Base-by-base conservation (phyloP, 2,888 invertebrate genomes). In the Strigamia maritima region DNA sequence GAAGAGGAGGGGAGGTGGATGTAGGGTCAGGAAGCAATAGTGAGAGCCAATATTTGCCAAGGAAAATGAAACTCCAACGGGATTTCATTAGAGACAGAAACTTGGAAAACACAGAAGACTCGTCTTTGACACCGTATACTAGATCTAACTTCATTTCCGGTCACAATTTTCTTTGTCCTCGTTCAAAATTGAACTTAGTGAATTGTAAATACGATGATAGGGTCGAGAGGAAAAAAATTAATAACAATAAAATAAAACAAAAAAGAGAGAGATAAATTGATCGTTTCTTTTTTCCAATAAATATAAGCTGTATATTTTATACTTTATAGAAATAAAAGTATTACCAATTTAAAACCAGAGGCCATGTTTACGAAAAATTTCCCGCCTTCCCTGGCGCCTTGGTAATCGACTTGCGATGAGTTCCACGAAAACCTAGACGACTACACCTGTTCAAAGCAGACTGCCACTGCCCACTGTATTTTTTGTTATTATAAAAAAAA, bases 31-130 rank as follows among this genome's bases (percentile, higher is more conserved):
- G 70, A 70, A 70, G 70, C 70, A 70, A 70, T 70, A 70, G 70
- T 70, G 70, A 70, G 70, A 70, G 70, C 70, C 70, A 70, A 70
- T 70, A 70, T 70, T 70, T 70, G 70, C 70, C 70, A 70, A 70
- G 70, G 70, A 70, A 70, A 70, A 70, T 70, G 70, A 70, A 70
- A 70, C 70, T 70, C 70, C 70, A 70, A 70, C 70, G 70, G 70
- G 70, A 70, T 70, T 70, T 70, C 70, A 70, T 70, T 70, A 70
- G 65, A 65, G 70, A 70, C 70, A 70, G 70, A 70, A 70, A 70
- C 70, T 70, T 70, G 70, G 70, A 70, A 70, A 70, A 70, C 70
- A 70, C 70, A 70, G 70, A 70, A 70, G 70, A 70, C 26, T 70
- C 70, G 26, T 70, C 70, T 70, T 12, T 70, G 70, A 70, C 70